Percentiles rank a stretch among this genome's conserved stretches.
Conservation (phyloP, 2,797 vertebrate genomes). For the Anableps anableps region DNA sequence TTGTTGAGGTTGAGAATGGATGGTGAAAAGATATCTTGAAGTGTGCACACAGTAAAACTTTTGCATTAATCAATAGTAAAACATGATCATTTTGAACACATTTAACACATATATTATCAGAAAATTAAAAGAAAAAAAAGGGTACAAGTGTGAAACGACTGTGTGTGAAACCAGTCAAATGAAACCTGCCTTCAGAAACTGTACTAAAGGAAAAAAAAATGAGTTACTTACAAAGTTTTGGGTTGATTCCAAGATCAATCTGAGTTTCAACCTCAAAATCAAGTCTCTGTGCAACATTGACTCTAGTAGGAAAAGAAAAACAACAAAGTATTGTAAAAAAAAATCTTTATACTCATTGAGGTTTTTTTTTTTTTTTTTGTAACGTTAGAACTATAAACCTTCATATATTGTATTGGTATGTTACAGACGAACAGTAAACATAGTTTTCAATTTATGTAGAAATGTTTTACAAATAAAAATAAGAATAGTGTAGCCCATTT, state of each 20-base stretch:
- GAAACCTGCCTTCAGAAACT: background rate
- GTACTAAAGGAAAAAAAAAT: too few relatives aligned
- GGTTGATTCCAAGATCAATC: constrained; percentile 86
- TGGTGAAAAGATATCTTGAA: background rate
- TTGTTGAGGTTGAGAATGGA: background rate
- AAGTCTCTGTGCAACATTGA: constrained; percentile 78
- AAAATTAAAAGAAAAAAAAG: background rate
- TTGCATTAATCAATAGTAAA: background rate
- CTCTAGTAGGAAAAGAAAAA: constrained; percentile 64
- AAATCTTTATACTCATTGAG: too few relatives aligned
- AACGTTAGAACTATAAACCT: background rate
- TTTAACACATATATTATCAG: background rate
- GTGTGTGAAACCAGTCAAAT: background rate
- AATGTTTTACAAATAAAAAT: background rate
- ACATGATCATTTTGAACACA: background rate
- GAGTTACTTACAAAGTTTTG: constrained; percentile 83
- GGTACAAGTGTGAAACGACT: background rate
- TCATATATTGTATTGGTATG: background rate
- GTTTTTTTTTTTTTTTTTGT: background rate
- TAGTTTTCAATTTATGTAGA: background rate
- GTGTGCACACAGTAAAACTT: background rate
- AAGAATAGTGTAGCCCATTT: background rate
- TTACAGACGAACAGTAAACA: background rate
- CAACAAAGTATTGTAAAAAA: background rate
- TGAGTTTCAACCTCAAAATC: constrained; percentile 88